Conservation (phyloP, 2,113 vertebrate species). For the Charina bottae region DNA sequence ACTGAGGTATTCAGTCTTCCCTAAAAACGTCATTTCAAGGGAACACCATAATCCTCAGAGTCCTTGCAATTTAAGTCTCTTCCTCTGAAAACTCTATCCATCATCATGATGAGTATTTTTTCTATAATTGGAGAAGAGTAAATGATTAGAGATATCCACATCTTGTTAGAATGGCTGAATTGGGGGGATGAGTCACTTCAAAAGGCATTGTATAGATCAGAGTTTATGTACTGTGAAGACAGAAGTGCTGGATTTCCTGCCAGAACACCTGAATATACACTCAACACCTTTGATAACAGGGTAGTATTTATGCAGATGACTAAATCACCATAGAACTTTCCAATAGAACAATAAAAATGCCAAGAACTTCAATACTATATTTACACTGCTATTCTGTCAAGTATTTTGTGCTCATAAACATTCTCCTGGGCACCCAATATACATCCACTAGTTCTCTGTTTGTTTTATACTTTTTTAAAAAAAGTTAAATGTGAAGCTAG, state of each 20-base stretch:
- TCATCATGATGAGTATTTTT: not conserved
- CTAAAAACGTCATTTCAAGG: not conserved
- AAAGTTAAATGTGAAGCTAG: not conserved
- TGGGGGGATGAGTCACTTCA: not conserved
- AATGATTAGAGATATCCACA: not conserved
- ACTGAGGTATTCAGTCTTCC: not conserved
- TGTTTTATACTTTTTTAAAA: not conserved
- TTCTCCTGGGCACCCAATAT: not conserved
- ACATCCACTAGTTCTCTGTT: not conserved
- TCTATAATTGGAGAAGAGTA: not conserved
- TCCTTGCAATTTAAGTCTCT: not conserved
- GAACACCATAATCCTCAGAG: not conserved
- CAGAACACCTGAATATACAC: not conserved
- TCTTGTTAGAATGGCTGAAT: not conserved
- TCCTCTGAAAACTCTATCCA: not conserved
- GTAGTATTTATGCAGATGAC: not conserved
- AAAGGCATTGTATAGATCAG: not conserved
- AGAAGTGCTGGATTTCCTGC: not conserved
- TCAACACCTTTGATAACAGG: not conserved
- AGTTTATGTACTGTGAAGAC: not conserved
- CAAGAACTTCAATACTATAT: constrained; percentile 20
- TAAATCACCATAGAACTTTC: not conserved
- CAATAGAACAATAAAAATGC: not conserved
- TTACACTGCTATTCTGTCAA: constrained; percentile 6
- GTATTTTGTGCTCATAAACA: not conserved